phyloP scores from a whole-genome alignment of 2,888 invertebrate genomes.

The Laothoe populi region DNA sequence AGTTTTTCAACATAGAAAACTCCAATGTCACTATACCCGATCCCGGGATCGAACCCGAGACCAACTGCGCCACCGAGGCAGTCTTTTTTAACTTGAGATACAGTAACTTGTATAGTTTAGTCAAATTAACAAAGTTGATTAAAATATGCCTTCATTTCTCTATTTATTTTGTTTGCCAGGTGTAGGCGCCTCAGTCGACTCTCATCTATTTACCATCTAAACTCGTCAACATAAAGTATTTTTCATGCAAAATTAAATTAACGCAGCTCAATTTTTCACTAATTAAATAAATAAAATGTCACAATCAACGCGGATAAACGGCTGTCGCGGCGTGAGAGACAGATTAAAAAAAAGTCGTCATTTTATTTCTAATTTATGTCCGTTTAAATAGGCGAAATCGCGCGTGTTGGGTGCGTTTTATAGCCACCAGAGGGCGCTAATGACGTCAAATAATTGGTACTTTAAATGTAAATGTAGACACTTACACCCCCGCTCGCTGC shows the following conservation, averaged over 20 bases:
- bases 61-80: too few species aligned
- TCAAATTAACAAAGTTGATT: too few species aligned
- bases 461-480: slow-evolving; percentile 84
- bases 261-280: slow-evolving; percentile 15
- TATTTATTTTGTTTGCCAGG: neutral
- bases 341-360: slow-evolving; percentile 74
- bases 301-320: slow-evolving; percentile 43
- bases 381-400: slow-evolving; percentile 60
- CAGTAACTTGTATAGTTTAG: too few species aligned
- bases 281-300: slow-evolving; percentile 27
- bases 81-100: too few species aligned
- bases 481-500: slow-evolving; percentile 51
- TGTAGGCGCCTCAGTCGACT: neutral
- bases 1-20: too few species aligned
- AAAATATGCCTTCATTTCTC: too few species aligned
- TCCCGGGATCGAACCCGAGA: too few species aligned
- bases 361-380: slow-evolving; percentile 79
- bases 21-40: too few species aligned
- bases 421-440: slow-evolving; percentile 79
- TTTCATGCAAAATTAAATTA: slow-evolving; percentile 23
- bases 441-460: slow-evolving; percentile 84
- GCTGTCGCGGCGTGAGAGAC: slow-evolving; percentile 46
- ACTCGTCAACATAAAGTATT: slow-evolving; percentile 1
- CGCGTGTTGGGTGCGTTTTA: slow-evolving; percentile 82
- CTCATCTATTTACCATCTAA: neutral